Evolutionary conservation across 2,888 invertebrate species (phyloP), one percentile per base, ranked within the genome.

Genomic region (Xanthorhoe designata): DNA sequence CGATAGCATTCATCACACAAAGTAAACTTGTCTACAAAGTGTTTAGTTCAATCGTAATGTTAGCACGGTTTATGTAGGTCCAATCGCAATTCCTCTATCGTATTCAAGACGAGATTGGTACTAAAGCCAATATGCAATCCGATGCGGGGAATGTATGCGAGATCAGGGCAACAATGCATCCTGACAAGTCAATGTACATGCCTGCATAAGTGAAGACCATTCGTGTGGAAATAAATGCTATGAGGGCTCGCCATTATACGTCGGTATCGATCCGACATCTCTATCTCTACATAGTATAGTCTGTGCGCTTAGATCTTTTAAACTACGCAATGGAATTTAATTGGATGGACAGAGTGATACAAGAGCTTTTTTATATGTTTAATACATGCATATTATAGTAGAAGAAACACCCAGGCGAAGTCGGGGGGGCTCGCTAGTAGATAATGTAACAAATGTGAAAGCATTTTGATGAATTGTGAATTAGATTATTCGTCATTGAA

Each of bases 91-190:
- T 56, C 29, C 49, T 29, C 47, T 53, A 53, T 35, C 35, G 42
- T 61, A 67, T 67, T 64, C 52, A 53, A 63, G 42, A 19, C 50
- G 50, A 64, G 61, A 64, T 61, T 62, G 64, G 63, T 63, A 65
- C 42, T 60, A 67, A 65, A 54, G 68, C 69, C 76, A 74, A 76
- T 74, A 74, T 61, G 57, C 57, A 51, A 65, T 64, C 58, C 38
- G 74, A 74, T 72, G 75, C 75, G 70, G 70, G 52, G 66, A 64
- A 68, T 74, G 71, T 75, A 74, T 73, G 77, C 63, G 70, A 74
- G 75, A 79, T 79, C 71, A 72, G 59, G 50, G 69, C 69, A 75
- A 78, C 79, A 80, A 82, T 80, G 78, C 74, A 59, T 74, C 69
- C 73, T 74, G 77, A 77, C 78, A 74, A 74, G 58, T 71, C 75